Percentiles rank a stretch among this genome's conserved stretches.
These are phyloP conservation scores for Sebastes steindachneri DNA, from an alignment of 2,797 vertebrate genomes.

Conservation along the genomic window DNA sequence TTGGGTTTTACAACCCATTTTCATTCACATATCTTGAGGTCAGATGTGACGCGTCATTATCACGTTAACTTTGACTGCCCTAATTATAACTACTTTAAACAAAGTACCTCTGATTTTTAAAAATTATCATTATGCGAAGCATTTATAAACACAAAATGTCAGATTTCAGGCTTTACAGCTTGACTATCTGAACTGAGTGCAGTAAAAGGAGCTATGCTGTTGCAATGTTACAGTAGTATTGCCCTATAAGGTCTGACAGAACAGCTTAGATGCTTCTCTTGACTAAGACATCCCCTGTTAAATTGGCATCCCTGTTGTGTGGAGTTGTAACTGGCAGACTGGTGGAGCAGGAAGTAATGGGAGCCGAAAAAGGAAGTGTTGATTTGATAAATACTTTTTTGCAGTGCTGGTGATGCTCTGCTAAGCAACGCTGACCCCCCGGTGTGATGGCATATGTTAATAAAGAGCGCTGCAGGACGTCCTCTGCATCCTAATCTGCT, in stretches of 20 bases:
- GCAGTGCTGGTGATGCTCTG: slow-evolving; percentile 53
- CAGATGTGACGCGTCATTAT: too few relatives aligned
- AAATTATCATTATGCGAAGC: not conserved
- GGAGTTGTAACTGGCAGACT: slow-evolving; percentile 12
- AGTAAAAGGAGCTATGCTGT: not conserved
- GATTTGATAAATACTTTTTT: slow-evolving; percentile 71
- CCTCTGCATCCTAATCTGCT: slow-evolving; percentile 69
- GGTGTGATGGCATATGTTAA: slow-evolving; percentile 74
- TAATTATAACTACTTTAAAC: not conserved
- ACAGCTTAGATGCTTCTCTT: not conserved
- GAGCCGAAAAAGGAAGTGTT: slow-evolving; percentile 41
- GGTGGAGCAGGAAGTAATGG: slow-evolving; percentile 37
- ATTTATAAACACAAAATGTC: not conserved
- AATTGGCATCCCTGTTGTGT: slow-evolving; percentile 39
- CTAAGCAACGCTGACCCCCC: slow-evolving; percentile 58
- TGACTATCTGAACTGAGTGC: not conserved
- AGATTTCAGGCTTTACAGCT: not conserved
- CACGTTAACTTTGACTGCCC: fast-evolving
- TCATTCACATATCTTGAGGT: too few relatives aligned
- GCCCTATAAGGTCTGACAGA: slow-evolving; percentile 20
- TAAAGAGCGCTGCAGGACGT: slow-evolving; percentile 69
- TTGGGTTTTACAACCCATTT: not conserved
- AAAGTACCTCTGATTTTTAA: not conserved
- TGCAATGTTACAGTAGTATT: not conserved
- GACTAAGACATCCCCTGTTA: slow-evolving; percentile 18